Evolutionary conservation across 1,140 invertebrate species (phyloP).

Genomic region (Halesus radiatus): DNA sequence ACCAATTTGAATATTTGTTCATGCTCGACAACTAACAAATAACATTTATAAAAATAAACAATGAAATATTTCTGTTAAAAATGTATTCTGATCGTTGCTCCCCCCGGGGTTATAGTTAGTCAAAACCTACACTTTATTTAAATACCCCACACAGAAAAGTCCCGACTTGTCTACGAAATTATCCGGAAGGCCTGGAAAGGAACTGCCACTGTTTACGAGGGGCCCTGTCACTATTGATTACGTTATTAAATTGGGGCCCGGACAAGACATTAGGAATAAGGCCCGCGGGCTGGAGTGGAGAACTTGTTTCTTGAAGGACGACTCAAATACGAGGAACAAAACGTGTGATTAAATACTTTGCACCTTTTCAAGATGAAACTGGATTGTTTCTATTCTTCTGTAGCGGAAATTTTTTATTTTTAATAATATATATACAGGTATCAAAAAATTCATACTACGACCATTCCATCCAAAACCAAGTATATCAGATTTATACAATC

Average conservation of each 20-base stretch:
- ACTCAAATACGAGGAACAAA: not conserved
- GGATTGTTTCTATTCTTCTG: no score
- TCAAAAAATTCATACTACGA: no score
- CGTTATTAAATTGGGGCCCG: not conserved
- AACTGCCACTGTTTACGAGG: not conserved
- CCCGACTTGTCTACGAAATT: not conserved
- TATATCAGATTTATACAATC: no score
- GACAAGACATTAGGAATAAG: not conserved
- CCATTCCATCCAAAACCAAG: no score
- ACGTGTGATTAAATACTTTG: not conserved
- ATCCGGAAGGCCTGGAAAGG: not conserved
- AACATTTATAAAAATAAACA: no score
- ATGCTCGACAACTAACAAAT: no score
- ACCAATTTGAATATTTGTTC: no score
- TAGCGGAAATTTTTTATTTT: no score
- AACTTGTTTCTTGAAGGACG: not conserved
- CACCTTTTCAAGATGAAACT: not conserved
- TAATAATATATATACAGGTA: no score
- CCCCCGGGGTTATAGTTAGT: no score
- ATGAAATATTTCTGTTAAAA: no score
- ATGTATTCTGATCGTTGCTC: no score
- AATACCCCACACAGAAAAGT: not conserved
- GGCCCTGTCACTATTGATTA: not conserved
- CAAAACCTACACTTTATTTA: not conserved
- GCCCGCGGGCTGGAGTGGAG: not conserved